phyloP scores from a whole-genome alignment of 2,797 vertebrate species.

The Smutsia temminckii region DNA sequence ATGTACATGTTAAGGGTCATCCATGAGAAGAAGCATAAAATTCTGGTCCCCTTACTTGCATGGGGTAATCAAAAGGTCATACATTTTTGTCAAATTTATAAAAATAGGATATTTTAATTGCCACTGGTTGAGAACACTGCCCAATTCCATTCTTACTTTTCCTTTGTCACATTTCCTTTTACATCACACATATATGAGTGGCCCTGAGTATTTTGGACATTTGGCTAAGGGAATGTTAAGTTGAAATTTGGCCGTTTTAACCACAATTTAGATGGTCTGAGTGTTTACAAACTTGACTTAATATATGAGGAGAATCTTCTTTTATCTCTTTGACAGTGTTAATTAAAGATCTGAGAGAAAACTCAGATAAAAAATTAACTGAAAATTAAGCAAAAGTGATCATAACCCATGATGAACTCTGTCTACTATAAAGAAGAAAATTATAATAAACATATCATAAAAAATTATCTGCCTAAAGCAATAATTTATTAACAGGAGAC shows the following conservation, averaged over 20 bases:
- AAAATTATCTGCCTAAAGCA: neutral
- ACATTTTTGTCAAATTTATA: neutral
- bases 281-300: neutral
- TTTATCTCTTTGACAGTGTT: neutral
- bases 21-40: neutral
- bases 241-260: conserved; percentile 4
- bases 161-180: neutral
- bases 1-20: neutral
- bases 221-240: neutral
- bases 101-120: neutral
- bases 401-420: neutral
- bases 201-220: no score
- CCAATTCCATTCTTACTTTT: neutral
- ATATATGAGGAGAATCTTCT: neutral
- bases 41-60: neutral
- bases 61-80: neutral
- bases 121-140: neutral
- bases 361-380: neutral
- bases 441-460: neutral
- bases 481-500: neutral
- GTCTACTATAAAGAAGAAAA: neutral
- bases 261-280: neutral
- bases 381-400: neutral
- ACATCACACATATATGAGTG: neutral
- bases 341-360: neutral